These are phyloP conservation scores for Ips typographus DNA, from an alignment of 1,140 invertebrate species.

Conservation along the genomic window DNA sequence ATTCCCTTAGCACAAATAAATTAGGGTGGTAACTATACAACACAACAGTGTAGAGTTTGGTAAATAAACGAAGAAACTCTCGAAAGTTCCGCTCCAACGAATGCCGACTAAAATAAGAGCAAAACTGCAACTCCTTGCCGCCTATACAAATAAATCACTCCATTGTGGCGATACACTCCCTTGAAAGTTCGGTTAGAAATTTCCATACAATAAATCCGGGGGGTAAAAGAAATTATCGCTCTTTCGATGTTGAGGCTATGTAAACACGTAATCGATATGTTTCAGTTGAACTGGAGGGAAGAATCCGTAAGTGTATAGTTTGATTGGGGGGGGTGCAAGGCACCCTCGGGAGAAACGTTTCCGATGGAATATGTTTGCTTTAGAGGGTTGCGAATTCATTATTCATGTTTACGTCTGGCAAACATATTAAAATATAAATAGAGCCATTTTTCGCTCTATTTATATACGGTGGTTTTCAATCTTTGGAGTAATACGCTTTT, in stretches of 20 bases:
- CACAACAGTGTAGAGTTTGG: too few relatives aligned
- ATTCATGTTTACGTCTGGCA: too few relatives aligned
- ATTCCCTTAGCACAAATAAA: too few relatives aligned
- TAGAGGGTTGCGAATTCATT: too few relatives aligned
- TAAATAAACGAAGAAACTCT: background rate
- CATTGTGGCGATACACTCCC: slow-evolving; percentile 11
- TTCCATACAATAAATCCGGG: slow-evolving; percentile 16
- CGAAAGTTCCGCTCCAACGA: background rate
- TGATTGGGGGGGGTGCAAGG: too few relatives aligned
- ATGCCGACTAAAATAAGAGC: background rate
- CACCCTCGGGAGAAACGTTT: too few relatives aligned
- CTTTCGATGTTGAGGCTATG: slow-evolving; percentile 3
- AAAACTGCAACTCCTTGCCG: slow-evolving; percentile 6
- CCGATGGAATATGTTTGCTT: too few relatives aligned
- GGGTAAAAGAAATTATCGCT: slow-evolving; percentile 20
- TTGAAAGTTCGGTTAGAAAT: background rate
- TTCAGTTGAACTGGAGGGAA: slow-evolving; percentile 1
- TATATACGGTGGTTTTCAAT: too few relatives aligned
- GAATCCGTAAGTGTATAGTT: background rate
- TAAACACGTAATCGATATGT: slow-evolving; percentile 21
- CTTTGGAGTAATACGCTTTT: too few relatives aligned
- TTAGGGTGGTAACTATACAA: too few relatives aligned
- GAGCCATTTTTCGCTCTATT: too few relatives aligned
- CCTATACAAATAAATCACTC: slow-evolving; percentile 10
- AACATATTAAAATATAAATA: too few relatives aligned